These are phyloP conservation scores for Geotrupes spiniger DNA, from an alignment of 2,888 invertebrate genomes.

Conservation along the genomic window DNA sequence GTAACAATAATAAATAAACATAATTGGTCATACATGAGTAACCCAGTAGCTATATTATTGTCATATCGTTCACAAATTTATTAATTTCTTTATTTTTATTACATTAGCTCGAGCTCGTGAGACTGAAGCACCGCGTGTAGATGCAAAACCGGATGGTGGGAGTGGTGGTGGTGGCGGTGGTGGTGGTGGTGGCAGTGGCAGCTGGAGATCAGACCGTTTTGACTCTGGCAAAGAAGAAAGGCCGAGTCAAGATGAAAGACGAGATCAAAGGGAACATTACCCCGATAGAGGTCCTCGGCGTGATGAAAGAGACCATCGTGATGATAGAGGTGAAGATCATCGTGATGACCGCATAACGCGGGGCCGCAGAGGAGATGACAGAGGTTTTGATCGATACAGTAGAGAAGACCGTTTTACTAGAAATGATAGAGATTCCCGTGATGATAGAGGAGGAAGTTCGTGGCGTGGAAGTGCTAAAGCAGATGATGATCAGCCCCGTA, in stretches of 20 bases:
- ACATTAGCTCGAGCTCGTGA: slow-evolving; percentile 10
- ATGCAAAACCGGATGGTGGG: neutral
- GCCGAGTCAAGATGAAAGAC: slow-evolving; percentile 23
- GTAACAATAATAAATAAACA: no score
- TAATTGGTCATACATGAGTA: no score
- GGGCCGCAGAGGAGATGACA: neutral
- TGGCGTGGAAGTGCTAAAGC: slow-evolving; percentile 19
- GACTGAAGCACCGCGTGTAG: slow-evolving; percentile 5
- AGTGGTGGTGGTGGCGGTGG: neutral
- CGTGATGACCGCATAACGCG: slow-evolving; percentile 7
- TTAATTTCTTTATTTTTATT: neutral
- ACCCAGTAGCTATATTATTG: neutral
- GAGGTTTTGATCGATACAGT: slow-evolving; percentile 20
- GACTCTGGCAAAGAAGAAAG: slow-evolving; percentile 21
- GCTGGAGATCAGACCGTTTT: slow-evolving; percentile 12
- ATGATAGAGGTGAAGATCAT: slow-evolving; percentile 20
- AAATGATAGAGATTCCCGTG: slow-evolving; percentile 28
- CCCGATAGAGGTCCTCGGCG: slow-evolving; percentile 21
- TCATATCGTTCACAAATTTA: neutral
- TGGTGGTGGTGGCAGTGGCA: neutral
- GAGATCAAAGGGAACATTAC: slow-evolving; percentile 22
- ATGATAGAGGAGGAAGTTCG: slow-evolving; percentile 24
- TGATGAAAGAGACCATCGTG: slow-evolving; percentile 21
- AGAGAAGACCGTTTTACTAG: slow-evolving; percentile 22
- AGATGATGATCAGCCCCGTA: slow-evolving; percentile 17